Base-by-base conservation (phyloP, 2,888 invertebrate species). In the Platerodrilus igneus region DNA sequence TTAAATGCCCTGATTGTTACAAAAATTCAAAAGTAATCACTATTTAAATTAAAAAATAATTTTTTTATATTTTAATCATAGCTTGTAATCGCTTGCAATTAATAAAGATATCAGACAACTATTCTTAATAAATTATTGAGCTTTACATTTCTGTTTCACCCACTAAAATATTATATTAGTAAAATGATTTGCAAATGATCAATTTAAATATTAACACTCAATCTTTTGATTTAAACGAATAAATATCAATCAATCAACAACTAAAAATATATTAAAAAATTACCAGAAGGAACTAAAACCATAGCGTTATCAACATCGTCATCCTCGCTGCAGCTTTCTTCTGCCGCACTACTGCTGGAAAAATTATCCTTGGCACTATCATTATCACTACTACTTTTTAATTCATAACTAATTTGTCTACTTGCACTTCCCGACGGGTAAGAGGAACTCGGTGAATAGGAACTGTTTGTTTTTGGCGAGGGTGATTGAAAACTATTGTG, bases 201-300 rank as follows among this genome's bases (percentile, higher is more conserved):
- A 19, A 7, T 19, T 19, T 19, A 19, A 19, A 31, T 15, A 31
- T 15, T 4, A 30, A 30, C 17, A 8, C 15, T 30, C 6, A 2
- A 26, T 20, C 15, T 10, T 25, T 13, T 13, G 25, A 34, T 26
- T 14, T 6, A 19, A 23, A 33, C 7, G 22, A 32, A 4, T 8
- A n/a, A 4, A 32, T 19, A 3, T 8, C 2, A 20, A 22, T 2
- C n/a, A 22, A 22, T 25, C 13, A 32, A 10, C 9, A 22, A 30
- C 14, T 11, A 32, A 26, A 19, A 19, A 19, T 6, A n/a, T n/a
- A n/a, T n/a, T 27, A 29, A 19, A 21, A 16, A 52, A 57, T 58
- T 58, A 68, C 67, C 67, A 50, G 66, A 55, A 54, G 68, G 67
- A 50, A 68, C 67, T 52, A 67, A 51, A 31, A 67, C 66, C 64